phyloP scores from a whole-genome alignment of 2,113 vertebrate species.

The Phoxinus phoxinus region DNA sequence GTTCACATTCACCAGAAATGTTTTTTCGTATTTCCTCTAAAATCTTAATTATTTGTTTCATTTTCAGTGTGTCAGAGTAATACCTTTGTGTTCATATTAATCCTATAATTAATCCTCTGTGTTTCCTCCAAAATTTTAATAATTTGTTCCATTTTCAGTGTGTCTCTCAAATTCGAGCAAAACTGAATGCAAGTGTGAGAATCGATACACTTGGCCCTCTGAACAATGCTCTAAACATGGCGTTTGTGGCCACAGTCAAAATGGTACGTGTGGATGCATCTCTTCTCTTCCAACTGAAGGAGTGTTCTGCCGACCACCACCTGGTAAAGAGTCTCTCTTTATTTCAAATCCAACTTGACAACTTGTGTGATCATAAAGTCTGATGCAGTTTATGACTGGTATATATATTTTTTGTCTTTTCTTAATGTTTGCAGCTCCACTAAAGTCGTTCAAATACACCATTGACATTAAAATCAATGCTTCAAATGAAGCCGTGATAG shows the following conservation, averaged over 20 bases:
- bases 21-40: fast-evolving
- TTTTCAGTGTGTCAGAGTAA: background rate
- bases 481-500: background rate
- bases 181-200: background rate
- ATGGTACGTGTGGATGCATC: background rate
- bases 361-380: fast-evolving
- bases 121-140: background rate
- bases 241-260: background rate
- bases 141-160: background rate
- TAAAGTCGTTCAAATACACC: background rate
- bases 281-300: background rate
- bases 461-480: constrained; percentile 12
- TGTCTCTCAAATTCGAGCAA: background rate
- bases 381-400: background rate
- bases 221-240: background rate
- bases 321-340: background rate
- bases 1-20: too few species aligned
- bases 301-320: background rate
- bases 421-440: background rate
- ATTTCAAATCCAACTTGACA: too few species aligned
- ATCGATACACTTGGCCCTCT: background rate
- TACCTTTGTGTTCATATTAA: background rate
- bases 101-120: background rate
- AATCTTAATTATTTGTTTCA: background rate
- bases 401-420: fast-evolving